Evolutionary conservation across 1,140 invertebrate species (phyloP).

Genomic region (Lerema accius): DNA sequence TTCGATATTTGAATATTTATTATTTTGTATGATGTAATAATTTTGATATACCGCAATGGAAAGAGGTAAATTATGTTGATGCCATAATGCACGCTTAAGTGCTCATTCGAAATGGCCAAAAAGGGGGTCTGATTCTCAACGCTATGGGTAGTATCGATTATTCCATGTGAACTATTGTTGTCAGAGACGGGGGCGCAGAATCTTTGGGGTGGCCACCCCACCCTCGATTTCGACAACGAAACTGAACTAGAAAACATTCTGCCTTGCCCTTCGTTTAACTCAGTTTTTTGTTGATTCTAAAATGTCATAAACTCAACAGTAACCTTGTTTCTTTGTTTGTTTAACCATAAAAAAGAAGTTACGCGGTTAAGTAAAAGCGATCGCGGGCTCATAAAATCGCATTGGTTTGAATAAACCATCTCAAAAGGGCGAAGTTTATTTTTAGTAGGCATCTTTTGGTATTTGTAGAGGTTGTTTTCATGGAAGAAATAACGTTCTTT

Average conservation of each 20-base stretch:
- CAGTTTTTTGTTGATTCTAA: conserved; percentile 38
- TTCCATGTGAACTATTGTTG: conserved; percentile 75
- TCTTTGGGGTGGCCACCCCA: conserved; percentile 62
- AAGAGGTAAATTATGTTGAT: conserved; percentile 14
- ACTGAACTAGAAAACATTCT: conserved; percentile 54
- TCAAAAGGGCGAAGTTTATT: conserved; percentile 13
- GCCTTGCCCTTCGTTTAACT: conserved; percentile 44
- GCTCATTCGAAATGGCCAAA: conserved; percentile 34
- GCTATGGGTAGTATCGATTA: conserved; percentile 63
- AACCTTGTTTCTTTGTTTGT: conserved; percentile 33
- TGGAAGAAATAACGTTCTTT: no score
- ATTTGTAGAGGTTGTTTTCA: no score
- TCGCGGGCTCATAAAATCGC: conserved; percentile 20
- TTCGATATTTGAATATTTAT: no score
- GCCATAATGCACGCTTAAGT: conserved; percentile 17
- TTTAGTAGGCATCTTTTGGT: not conserved
- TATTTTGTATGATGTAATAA: no score
- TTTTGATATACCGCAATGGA: conserved; percentile 4
- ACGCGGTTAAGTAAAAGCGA: conserved; percentile 17
- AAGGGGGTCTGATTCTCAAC: conserved; percentile 31
- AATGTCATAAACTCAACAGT: conserved; percentile 40
- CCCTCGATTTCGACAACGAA: conserved; percentile 44
- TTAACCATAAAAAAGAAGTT: conserved; percentile 38
- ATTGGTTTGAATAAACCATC: conserved; percentile 4
- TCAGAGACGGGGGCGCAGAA: conserved; percentile 61